Base-by-base conservation (phyloP, 2,888 invertebrate species). In the Epistrophe grossulariae region DNA sequence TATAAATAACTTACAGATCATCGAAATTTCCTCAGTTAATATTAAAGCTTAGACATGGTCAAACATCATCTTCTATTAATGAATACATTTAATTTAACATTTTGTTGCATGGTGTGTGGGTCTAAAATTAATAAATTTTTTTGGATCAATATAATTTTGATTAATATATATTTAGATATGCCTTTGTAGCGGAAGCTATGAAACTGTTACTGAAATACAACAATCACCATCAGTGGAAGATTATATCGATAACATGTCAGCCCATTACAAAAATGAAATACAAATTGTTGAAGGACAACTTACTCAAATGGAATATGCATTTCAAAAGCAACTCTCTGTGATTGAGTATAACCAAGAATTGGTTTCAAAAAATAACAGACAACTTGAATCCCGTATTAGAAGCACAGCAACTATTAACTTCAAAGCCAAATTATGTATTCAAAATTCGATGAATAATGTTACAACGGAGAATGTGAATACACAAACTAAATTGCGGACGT, bases 241-340 rank as follows among this genome's bases (percentile, higher is more conserved):
- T 19, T 85, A 62, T 28, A 73, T 85, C 5, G 85, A 85, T 55
- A 78, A 82, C 11, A 82, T 74, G 35, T 85, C 85, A 24, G 78
- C 85, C 4, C 80, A 82, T 62, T 82, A 78, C 31, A 78, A 64
- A 57, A 85, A 85, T 57, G 85, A 85, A 59, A 68, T 85, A 9
- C 62, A 73, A 31, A 73, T 82, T 13, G 60, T 78, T 38, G 85
- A 85, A 43, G 31, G 66, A 4, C 40, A 78, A 4, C n/a, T 85
- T 11, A 24, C n/a, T 5, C 50, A 73, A 48, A 73, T 82, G 78
- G 81, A 85, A 31, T n/a, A 52, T 15, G 40, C 78, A 3, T 70
- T 70, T 17, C 40, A 31, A 17, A 81, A 78, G 31, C 43, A 85
- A 24, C 24, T 85, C 1, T 57, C 73, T 1, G 48, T 82, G 4